Evolutionary conservation across 1,140 invertebrate species (phyloP).

Genomic region (Drosophila sp.): DNA sequence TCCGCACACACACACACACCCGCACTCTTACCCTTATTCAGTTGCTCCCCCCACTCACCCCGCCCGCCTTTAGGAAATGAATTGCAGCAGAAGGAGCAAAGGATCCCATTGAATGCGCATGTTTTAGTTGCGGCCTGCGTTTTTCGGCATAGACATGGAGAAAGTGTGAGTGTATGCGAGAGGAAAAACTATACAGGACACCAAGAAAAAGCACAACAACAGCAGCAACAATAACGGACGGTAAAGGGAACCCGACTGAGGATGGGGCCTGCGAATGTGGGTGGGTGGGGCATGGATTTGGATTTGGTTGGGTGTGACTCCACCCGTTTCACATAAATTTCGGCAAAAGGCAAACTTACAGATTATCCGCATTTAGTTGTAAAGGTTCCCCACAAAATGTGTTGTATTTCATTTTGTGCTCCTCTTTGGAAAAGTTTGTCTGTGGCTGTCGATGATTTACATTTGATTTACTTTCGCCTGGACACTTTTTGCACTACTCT

Average conservation of each 20-base stretch:
- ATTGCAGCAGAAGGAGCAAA: constrained; percentile 58
- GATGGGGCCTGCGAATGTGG: too few species aligned
- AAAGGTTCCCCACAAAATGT: constrained; percentile 75
- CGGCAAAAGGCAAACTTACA: constrained; percentile 78
- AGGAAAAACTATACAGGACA: constrained; percentile 65
- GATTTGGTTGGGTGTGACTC: constrained; percentile 36
- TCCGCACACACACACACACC: constrained; percentile 61
- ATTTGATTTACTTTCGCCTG: constrained; percentile 73
- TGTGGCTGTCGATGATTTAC: constrained; percentile 73
- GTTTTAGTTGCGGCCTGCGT: constrained; percentile 72
- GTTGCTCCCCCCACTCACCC: constrained; percentile 22
- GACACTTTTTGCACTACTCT: constrained; percentile 13
- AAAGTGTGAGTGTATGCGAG: not conserved
- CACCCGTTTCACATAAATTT: constrained; percentile 78
- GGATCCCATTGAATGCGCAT: constrained; percentile 76
- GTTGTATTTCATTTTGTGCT: constrained; percentile 75
- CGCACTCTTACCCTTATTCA: constrained; percentile 39
- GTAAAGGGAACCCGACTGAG: constrained; percentile 27
- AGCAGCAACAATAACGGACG: constrained; percentile 36
- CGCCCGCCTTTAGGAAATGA: constrained; percentile 63
- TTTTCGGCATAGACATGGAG: constrained; percentile 41
- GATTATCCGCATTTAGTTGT: constrained; percentile 83
- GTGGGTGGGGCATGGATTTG: constrained; percentile 20
- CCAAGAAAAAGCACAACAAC: constrained; percentile 76
- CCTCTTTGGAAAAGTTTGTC: constrained; percentile 71